Conservation (phyloP, 1,140 invertebrate species). For the Brachionus plicatilis region DNA sequence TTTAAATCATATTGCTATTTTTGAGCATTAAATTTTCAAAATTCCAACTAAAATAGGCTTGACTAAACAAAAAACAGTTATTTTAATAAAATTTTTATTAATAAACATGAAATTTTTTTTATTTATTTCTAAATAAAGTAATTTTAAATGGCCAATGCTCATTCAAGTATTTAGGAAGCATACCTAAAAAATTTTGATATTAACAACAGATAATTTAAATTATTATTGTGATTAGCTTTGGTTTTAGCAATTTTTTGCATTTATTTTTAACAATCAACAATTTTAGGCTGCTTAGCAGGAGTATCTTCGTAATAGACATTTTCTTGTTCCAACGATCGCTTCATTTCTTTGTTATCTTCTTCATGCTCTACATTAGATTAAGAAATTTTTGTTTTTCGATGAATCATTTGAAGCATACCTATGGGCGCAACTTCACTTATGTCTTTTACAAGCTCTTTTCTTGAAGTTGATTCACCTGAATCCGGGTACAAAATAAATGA, state of each 20-base stretch:
- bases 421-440: not conserved
- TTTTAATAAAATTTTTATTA: conserved; percentile 20
- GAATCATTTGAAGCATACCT: not conserved
- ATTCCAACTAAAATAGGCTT: not conserved
- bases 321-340: not conserved
- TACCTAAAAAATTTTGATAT: not conserved
- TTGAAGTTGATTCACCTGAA: not conserved
- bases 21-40: not conserved
- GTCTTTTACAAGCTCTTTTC: not conserved
- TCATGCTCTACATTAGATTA: not conserved
- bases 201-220: not conserved
- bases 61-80: not conserved
- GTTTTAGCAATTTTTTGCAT: not conserved
- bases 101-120: not conserved
- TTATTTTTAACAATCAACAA: not conserved
- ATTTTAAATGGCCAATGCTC: not conserved
- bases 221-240: not conserved
- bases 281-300: not conserved
- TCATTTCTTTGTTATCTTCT: not conserved
- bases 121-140: not conserved
- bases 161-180: not conserved
- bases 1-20: not conserved
- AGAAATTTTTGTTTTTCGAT: not conserved
- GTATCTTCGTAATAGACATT: not conserved
- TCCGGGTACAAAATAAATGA: conserved; percentile 12